Conservation (phyloP, 1,140 invertebrate genomes). For the Idris sp. region DNA sequence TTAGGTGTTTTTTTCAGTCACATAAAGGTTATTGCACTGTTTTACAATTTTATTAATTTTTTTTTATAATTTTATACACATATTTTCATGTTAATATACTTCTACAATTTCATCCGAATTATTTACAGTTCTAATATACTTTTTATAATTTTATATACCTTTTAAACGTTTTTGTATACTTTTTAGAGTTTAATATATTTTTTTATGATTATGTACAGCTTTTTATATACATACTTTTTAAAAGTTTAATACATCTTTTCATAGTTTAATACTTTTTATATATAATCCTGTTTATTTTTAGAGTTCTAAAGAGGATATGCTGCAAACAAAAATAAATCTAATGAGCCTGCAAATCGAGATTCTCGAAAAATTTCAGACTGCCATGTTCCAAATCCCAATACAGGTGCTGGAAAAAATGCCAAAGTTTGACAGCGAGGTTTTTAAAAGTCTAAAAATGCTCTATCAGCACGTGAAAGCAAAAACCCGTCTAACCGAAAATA, state of each 20-base stretch:
- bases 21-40: too few species aligned
- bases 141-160: too few species aligned
- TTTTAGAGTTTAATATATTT: too few species aligned
- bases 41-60: too few species aligned
- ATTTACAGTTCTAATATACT: too few species aligned
- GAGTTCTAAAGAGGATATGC: constrained; percentile 63
- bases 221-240: background rate
- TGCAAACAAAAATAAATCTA: constrained; percentile 53
- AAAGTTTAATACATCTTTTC: background rate
- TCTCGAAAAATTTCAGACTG: constrained; percentile 66
- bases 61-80: too few species aligned
- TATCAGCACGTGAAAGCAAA: constrained; percentile 71
- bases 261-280: background rate
- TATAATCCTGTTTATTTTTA: constrained; percentile 34
- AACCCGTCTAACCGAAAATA: constrained; percentile 63
- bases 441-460: constrained; percentile 65
- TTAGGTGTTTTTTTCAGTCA: too few species aligned
- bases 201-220: too few species aligned
- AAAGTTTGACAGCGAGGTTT: constrained; percentile 65
- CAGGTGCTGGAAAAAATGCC: constrained; percentile 69
- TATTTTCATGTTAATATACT: too few species aligned
- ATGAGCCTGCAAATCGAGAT: constrained; percentile 69
- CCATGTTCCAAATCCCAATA: constrained; percentile 68
- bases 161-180: too few species aligned
- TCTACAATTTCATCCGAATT: too few species aligned